phyloP scores from a whole-genome alignment of 2,113 vertebrate species.

The Phalacrocorax pelagicus region DNA sequence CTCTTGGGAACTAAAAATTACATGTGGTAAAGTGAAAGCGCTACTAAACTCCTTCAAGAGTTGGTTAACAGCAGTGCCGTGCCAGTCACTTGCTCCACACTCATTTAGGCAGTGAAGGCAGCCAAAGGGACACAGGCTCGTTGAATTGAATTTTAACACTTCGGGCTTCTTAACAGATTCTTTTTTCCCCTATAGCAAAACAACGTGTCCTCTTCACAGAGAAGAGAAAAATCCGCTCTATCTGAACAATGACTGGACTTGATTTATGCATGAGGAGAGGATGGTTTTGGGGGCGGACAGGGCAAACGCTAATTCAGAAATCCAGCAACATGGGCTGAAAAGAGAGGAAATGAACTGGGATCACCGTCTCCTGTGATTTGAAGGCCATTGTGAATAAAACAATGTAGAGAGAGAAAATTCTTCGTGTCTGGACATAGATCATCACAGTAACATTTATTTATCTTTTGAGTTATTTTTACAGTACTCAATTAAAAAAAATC shows the following conservation, averaged over 20 bases:
- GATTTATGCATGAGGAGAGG: slow-evolving; percentile 61
- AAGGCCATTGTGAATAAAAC: slow-evolving; percentile 76
- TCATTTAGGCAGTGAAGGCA: neutral
- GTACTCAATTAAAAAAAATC: slow-evolving; percentile 73
- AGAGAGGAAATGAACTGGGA: slow-evolving; percentile 67
- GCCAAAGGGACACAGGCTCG: neutral
- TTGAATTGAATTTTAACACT: slow-evolving; percentile 3
- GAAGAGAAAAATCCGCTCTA: slow-evolving; percentile 91
- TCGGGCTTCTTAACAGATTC: slow-evolving; percentile 15
- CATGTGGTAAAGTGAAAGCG: neutral
- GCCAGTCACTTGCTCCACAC: neutral
- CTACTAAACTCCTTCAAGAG: neutral
- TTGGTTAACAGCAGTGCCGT: neutral
- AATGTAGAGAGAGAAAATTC: slow-evolving; percentile 71
- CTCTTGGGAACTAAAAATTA: slow-evolving; percentile 5
- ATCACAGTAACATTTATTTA: slow-evolving; percentile 75
- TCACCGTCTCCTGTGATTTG: slow-evolving; percentile 71
- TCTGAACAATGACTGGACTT: slow-evolving; percentile 74
- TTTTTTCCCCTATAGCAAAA: slow-evolving; percentile 80
- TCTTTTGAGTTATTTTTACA: slow-evolving; percentile 77
- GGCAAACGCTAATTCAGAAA: slow-evolving; percentile 60
- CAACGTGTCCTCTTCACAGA: slow-evolving; percentile 92
- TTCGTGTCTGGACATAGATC: slow-evolving; percentile 71
- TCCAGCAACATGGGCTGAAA: slow-evolving; percentile 50
- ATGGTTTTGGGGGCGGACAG: slow-evolving; percentile 4